Percentiles rank a stretch among this genome's conserved stretches.
Conservation (phyloP, 2,113 vertebrate genomes). For the Falco punctatus region DNA sequence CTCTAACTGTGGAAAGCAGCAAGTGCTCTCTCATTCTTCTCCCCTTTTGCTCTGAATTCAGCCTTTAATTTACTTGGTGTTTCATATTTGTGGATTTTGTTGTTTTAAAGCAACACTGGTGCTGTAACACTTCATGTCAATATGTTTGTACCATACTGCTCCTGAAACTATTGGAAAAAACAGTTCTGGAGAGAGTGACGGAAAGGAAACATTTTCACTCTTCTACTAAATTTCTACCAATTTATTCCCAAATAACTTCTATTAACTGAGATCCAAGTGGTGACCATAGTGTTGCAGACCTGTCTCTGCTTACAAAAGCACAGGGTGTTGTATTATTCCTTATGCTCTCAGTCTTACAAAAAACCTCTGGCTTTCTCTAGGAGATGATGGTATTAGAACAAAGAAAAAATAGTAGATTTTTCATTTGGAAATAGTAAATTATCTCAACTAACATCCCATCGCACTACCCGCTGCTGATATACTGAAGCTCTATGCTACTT, state of each 20-base stretch:
- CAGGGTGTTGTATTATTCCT: neutral
- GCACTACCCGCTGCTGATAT: neutral
- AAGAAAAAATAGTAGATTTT: neutral
- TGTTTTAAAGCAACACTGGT: neutral
- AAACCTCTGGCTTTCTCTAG: accelerated
- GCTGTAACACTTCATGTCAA: neutral
- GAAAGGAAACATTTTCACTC: neutral
- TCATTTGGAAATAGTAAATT: neutral
- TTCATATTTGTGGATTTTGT: neutral
- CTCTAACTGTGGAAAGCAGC: neutral
- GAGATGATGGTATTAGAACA: neutral
- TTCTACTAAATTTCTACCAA: neutral
- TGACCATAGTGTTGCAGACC: neutral
- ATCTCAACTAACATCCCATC: neutral
- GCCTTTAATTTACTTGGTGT: neutral
- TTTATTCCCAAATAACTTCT: neutral
- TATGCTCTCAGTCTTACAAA: neutral
- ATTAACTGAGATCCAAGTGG: neutral
- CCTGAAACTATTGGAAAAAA: neutral
- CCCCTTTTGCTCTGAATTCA: neutral
- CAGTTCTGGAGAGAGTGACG: neutral
- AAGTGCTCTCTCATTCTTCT: neutral
- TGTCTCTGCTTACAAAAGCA: neutral
- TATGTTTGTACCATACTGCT: neutral
- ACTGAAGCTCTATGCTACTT: neutral